phyloP scores from a whole-genome alignment of 2,797 vertebrate genomes.

The Spea hammondii region DNA sequence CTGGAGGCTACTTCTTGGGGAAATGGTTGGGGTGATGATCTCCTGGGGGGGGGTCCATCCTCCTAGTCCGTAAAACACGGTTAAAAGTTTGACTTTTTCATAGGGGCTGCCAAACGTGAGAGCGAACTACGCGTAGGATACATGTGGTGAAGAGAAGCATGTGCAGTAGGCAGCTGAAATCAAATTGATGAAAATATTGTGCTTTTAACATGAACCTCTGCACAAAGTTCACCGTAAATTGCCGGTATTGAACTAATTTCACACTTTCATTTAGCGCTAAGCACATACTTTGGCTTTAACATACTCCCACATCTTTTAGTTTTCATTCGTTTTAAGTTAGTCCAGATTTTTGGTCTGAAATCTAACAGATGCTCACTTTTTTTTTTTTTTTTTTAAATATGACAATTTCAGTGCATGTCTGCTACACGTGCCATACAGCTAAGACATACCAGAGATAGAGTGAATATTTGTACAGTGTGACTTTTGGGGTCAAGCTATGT shows the following conservation, averaged over 20 bases:
- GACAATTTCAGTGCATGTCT: conserved; percentile 32
- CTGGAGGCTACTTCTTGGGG: no score
- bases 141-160: no score
- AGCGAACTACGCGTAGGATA: no score
- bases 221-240: conserved; percentile 47
- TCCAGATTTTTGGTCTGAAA: conserved; percentile 48
- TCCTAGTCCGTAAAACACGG: no score
- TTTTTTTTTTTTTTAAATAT: conserved; percentile 17
- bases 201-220: conserved; percentile 29
- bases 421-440: not conserved
- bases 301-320: conserved; percentile 45
- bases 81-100: no score
- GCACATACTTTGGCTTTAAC: conserved; percentile 47
- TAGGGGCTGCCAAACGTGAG: no score
- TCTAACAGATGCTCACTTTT: conserved; percentile 47
- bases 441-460: conserved; percentile 6
- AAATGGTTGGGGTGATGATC: no score
- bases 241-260: conserved; percentile 48
- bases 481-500: conserved; percentile 13
- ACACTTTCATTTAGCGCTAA: conserved; percentile 52
- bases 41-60: no score
- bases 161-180: not conserved
- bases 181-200: conserved; percentile 10
- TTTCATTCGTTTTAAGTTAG: conserved; percentile 44
- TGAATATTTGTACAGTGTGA: conserved; percentile 22